Conservation (phyloP, 2,888 invertebrate species). For the Drosophila testacea region DNA sequence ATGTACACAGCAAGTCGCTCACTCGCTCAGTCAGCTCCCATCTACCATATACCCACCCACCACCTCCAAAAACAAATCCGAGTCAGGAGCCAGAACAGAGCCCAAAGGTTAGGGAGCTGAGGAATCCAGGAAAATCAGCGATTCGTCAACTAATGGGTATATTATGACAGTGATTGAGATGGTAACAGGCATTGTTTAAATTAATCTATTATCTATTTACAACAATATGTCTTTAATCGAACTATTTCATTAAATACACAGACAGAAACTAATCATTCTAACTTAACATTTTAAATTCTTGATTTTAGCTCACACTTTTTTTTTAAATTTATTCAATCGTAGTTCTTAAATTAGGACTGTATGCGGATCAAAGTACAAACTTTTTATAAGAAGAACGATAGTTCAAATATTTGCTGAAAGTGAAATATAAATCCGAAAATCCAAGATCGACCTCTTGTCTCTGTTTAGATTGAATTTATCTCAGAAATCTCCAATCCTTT, state of each 20-base stretch:
- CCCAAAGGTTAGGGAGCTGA: background rate
- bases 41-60: constrained; percentile 1
- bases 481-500: too few species aligned
- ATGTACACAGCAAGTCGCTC: constrained; percentile 82
- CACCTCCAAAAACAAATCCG: background rate
- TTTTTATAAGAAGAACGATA: too few species aligned
- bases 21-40: constrained; percentile 54
- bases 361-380: too few species aligned
- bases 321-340: background rate
- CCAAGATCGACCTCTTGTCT: too few species aligned
- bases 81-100: background rate
- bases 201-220: background rate
- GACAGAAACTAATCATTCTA: too few species aligned
- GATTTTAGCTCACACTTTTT: background rate
- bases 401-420: too few species aligned
- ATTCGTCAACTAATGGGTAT: constrained; percentile 10
- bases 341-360: background rate
- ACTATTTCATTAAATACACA: too few species aligned
- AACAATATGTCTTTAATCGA: background rate
- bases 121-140: constrained; percentile 3
- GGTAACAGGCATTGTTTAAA: background rate
- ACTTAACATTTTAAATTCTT: too few species aligned
- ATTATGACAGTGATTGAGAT: background rate
- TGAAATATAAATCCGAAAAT: too few species aligned
- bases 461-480: too few species aligned